phyloP scores from a whole-genome alignment of 2,888 invertebrate species.

The Drosophila villosipedis region DNA sequence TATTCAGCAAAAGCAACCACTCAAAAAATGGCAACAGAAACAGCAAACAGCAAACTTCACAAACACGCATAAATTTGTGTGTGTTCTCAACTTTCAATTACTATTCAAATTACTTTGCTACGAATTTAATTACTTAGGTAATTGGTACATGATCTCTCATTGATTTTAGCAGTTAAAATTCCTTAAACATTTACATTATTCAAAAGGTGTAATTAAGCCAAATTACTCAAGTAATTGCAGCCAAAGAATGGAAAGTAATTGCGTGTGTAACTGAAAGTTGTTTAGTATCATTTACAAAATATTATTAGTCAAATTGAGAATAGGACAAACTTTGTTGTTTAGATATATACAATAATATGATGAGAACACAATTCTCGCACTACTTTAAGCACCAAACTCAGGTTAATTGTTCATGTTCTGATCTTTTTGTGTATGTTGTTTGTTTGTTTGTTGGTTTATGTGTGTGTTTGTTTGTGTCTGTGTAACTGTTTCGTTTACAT shows the following conservation, averaged over 20 bases:
- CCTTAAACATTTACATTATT: background rate
- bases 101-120: slow-evolving; percentile 16
- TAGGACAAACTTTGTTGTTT: slow-evolving; percentile 30
- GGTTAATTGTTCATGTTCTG: slow-evolving; percentile 45
- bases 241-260: background rate
- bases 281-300: slow-evolving; percentile 14
- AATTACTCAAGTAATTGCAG: slow-evolving; percentile 11
- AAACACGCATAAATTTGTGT: background rate
- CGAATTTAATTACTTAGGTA: background rate
- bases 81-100: slow-evolving; percentile 12
- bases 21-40: slow-evolving; percentile 31
- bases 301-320: slow-evolving; percentile 35
- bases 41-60: background rate
- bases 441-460: slow-evolving; percentile 5
- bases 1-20: slow-evolving; percentile 15
- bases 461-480: background rate
- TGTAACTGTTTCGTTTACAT: slow-evolving; percentile 38
- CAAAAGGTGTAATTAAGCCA: background rate
- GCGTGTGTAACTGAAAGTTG: slow-evolving; percentile 28
- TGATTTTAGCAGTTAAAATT: background rate
- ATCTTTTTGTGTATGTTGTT: slow-evolving; percentile 11
- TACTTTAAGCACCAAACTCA: slow-evolving; percentile 67
- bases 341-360: slow-evolving; percentile 57
- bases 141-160: background rate
- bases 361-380: slow-evolving; percentile 78